A percentile compares a stretch with the other conserved stretches of the same genome.
Evolutionary conservation across 2,888 invertebrate genomes (phyloP).

Genomic region (Archips xylosteana): DNA sequence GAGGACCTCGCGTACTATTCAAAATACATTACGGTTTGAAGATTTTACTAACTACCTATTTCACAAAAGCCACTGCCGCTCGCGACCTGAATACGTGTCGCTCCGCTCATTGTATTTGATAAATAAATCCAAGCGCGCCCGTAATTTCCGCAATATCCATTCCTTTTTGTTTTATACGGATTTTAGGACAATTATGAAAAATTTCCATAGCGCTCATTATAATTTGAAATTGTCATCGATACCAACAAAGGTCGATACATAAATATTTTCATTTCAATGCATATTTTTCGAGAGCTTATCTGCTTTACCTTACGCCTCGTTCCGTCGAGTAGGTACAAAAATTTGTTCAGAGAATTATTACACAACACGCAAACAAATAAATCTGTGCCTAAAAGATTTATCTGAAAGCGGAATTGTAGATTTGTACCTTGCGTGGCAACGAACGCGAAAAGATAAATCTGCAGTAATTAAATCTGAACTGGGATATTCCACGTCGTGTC

Average conservation of each 20-base stretch:
- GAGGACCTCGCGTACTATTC: conserved; percentile 58
- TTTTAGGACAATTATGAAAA: background rate
- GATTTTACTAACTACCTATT: conserved; percentile 34
- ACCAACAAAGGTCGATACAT: conserved; percentile 2
- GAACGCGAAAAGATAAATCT: conserved; percentile 35
- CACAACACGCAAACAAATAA: conserved; percentile 42
- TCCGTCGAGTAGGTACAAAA: conserved; percentile 25
- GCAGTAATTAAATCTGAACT: conserved; percentile 41
- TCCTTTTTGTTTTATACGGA: conserved; percentile 4
- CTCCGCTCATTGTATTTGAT: background rate
- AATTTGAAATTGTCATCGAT: conserved; percentile 14
- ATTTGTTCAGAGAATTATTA: conserved; percentile 37
- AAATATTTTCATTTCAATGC: conserved; percentile 22
- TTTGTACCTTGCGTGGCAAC: conserved; percentile 42
- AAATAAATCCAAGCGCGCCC: conserved; percentile 7
- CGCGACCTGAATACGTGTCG: conserved; percentile 11
- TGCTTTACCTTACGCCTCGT: conserved; percentile 22
- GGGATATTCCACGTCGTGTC: conserved; percentile 10
- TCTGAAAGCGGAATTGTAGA: conserved; percentile 43
- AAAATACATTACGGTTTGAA: conserved; percentile 48
- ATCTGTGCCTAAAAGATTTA: conserved; percentile 43
- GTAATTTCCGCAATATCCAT: background rate
- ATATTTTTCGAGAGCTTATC: conserved; percentile 30
- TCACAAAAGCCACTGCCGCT: conserved; percentile 17
- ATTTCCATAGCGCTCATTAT: conserved; percentile 8